Base-by-base conservation (phyloP, 1,140 invertebrate genomes). In the Drosophila nigrodunni region DNA sequence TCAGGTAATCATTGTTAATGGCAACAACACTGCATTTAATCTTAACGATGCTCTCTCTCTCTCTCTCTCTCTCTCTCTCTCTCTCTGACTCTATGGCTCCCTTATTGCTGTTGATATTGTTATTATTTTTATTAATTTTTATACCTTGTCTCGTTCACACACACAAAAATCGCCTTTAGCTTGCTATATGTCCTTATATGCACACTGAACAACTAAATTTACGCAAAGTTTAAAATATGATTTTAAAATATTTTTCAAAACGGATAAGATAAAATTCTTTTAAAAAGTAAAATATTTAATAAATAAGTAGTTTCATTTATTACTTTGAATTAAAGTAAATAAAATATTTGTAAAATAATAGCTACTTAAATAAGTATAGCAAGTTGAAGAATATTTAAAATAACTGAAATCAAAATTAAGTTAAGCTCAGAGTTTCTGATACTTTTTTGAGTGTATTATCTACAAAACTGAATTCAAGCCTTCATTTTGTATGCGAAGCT, bases 1-100 rank as follows among this genome's bases (percentile, higher is more conserved):
- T 88, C 85, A 83, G 85, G 85, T 88, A 88, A 88, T 88, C 85
- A 88, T 88, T 89, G 85, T 88, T 88, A 88, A 88, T 88, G 85
- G 85, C 85, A 88, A 83, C 83, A 77, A 80, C 80, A 80, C 85
- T 80, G 83, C 85, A 80, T 88, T 88, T 88, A 88, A 88, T 89
- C 85, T 88, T 77, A 77, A 85, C 73, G 74, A 61, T 64, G 60
- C 74, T 60, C 18, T 21, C 21, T 15, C 7, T 25, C 21, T 34
- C 25, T 60, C 18, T 21, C 11, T 15, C 7, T 25, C 21, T 34
- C 15, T 50, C 21, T 47, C 18, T 21, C 1, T 15, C 7, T 25
- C 21, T 34, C 25, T 60, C 18, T 21, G 10, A 13, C 7, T 25
- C 21, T 34, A 21, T 21, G 18, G 18, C 18, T n/a, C 34, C 39